Conservation (phyloP, 2,797 vertebrate genomes). For the Acridotheres tristis region DNA sequence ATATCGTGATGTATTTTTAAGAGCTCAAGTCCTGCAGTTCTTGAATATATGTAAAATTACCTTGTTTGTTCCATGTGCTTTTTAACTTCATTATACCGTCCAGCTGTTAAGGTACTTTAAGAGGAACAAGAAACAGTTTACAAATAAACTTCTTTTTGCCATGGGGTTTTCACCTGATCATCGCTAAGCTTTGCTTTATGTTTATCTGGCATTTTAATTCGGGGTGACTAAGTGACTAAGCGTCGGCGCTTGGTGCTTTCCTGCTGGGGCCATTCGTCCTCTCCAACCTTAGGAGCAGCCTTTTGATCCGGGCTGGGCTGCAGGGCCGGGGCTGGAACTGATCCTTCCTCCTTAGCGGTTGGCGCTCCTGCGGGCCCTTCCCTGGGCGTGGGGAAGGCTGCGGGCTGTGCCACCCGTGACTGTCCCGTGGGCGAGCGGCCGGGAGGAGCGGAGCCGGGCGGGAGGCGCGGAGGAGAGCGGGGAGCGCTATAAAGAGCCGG, state of each 20-base stretch:
- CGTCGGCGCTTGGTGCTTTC: neutral
- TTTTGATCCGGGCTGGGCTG: neutral
- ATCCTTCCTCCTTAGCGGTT: accelerated
- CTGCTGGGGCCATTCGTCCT: neutral
- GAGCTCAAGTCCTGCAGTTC: neutral
- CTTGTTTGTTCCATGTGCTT: neutral
- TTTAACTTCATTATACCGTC: accelerated
- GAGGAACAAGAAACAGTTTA: neutral
- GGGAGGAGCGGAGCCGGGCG: neutral
- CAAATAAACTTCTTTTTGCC: neutral
- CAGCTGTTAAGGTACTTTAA: neutral
- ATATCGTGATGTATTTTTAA: accelerated
- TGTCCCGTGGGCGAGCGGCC: neutral
- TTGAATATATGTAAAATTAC: neutral
- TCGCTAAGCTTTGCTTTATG: neutral
- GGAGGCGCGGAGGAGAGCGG: neutral
- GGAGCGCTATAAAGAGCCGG: neutral
- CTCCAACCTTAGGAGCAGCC: neutral
- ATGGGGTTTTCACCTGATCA: neutral
- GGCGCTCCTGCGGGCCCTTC: neutral
- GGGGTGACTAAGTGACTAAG: neutral
- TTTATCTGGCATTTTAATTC: neutral
- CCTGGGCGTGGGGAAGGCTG: neutral
- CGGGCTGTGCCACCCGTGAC: neutral
- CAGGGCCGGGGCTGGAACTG: neutral